Base-by-base conservation (phyloP, 2,888 invertebrate genomes). In the Nowickia ferox region DNA sequence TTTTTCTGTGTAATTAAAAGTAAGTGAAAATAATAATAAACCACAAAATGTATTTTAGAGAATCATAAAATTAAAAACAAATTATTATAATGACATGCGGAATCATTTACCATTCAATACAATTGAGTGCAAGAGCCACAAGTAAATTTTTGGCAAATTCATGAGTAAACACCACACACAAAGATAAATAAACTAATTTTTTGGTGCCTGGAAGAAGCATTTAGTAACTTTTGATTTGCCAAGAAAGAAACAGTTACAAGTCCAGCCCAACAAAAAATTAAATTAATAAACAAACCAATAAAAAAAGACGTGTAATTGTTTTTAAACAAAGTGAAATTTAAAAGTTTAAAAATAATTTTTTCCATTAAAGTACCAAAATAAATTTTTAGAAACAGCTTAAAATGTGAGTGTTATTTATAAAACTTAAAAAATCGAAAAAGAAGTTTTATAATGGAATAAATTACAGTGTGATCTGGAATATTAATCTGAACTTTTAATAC, bases 211-310 rank as follows among this genome's bases (percentile, higher is more conserved):
- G 38, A 40, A 11, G 22, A 10, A n/a, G n/a, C 61, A 42, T 66
- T 83, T 22, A 84, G 77, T 74, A 59, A 74, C 66, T 40, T 72
- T 66, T 66, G 11, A 66, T 40, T 78, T 51, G 66, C 40, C 59
- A 66, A 77, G 59, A 77, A 65, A 42, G 77, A 83, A 72, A 57
- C 83, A 78, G 59, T 51, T 15, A 66, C 38, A 55, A 15, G 38
- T 1, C 48, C n/a, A 9, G n/a, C 22, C 15, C 46, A 51, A 74
- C 8, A 22, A 65, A 44, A 65, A 15, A 1, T 30, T 51, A 6
- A 48, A 53, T 13, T 5, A 44, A 57, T 11, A 13, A 48, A 61
- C n/a, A n/a, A n/a, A n/a, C n/a, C n/a, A n/a, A n/a, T n/a, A n/a
- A n/a, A 53, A 72, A 44, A 40, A 71, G 3, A 63, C 17, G 5